Evolutionary conservation across 2,113 vertebrate species (phyloP).

Genomic region (Melanerpes aurifrons): DNA sequence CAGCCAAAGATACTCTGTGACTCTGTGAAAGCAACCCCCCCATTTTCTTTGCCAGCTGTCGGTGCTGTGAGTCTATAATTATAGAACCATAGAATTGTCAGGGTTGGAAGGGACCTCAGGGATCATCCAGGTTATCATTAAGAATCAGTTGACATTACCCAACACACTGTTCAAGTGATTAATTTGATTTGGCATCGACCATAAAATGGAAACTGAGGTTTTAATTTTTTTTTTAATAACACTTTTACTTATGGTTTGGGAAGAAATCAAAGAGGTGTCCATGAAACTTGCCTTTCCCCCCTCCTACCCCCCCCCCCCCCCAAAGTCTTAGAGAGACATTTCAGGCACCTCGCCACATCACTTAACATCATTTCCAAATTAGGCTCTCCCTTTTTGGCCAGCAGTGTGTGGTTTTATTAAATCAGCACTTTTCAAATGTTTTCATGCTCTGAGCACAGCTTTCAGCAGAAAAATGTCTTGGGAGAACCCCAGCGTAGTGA

Average conservation of each 20-base stretch:
- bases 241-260: background rate
- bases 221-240: background rate
- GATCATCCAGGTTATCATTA: background rate
- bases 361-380: background rate
- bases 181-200: background rate
- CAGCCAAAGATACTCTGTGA: too few species aligned
- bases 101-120: too few species aligned
- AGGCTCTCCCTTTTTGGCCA: background rate
- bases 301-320: background rate
- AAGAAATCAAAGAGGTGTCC: background rate
- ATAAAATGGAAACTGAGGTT: background rate
- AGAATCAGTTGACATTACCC: background rate
- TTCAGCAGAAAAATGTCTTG: background rate
- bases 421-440: background rate
- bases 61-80: background rate
- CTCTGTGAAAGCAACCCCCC: background rate
- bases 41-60: background rate
- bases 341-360: background rate
- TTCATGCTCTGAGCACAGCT: background rate
- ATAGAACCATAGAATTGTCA: too few species aligned
- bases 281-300: background rate
- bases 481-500: background rate
- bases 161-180: background rate
- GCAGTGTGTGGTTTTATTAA: background rate
- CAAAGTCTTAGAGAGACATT: background rate